Evolutionary conservation across 2,888 invertebrate species (phyloP), one percentile per base, ranked within the genome.

Genomic region (Lithophane leautieri): DNA sequence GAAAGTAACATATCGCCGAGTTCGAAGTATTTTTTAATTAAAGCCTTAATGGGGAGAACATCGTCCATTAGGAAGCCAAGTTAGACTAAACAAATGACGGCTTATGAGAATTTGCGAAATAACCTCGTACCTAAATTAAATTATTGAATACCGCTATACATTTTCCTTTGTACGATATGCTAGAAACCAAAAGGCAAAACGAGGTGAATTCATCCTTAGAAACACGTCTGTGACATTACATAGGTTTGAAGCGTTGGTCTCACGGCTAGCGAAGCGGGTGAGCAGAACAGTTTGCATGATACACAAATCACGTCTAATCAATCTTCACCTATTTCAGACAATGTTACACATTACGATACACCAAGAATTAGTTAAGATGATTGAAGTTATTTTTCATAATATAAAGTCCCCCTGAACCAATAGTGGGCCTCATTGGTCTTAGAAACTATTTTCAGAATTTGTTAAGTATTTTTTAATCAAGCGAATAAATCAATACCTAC

Each of bases 11-110:
- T 70, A 70, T 73, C 25, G 56, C 56, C 6, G 42, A 42, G 67
- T 77, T 73, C 28, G 22, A 81, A 76, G 75, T 76, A 84, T 76
- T 82, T 84, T 50, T 84, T 76, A 76, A 81, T 77, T 84, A 81
- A 76, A 76, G 58, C 25, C 67, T 81, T 83, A 81, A 76, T 71
- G 65, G 54, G 60, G 62, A 69, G 77, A 82, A 70, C 83, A 70
- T 65, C 79, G 40, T 25, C 58, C 42, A 65, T 83, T 78, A 60
- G 14, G 58, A 56, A 50, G 54, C 19, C 25, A 70, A 63, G 54
- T 70, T 34, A 22, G 50, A 68, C 56, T 66, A 40, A 78, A 82
- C 68, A 82, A 79, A 78, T 78, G 34, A 61, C 44, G 67, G 56
- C 63, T 54, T 60, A 65, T 40, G 56, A 72, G 28, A 81, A 81